Conservation (phyloP, 2,888 invertebrate species). For the Lasioglossum vierecki region DNA sequence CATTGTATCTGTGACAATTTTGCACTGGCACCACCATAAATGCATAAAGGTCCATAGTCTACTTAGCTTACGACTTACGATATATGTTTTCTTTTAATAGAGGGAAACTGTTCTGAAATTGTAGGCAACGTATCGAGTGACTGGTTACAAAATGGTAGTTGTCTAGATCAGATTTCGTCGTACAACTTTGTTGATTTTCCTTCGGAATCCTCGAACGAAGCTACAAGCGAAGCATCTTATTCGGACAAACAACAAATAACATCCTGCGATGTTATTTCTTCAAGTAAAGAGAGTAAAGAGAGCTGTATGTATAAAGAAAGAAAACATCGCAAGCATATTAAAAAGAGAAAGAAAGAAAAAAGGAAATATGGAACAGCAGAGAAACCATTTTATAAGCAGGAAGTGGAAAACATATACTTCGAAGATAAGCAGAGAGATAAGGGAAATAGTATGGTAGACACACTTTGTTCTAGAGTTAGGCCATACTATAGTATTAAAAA, state of each 20-base stretch:
- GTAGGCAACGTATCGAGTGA: conserved; percentile 50
- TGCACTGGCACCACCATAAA: not conserved
- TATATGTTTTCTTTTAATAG: not conserved
- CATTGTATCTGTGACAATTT: not conserved
- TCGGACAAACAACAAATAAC: conserved; percentile 28
- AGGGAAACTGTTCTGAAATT: conserved; percentile 41
- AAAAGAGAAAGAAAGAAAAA: conserved; percentile 74
- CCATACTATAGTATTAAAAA: conserved; percentile 85
- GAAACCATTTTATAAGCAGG: conserved; percentile 65
- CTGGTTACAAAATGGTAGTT: conserved; percentile 84
- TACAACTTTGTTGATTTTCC: conserved; percentile 58
- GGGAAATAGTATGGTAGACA: conserved; percentile 86
- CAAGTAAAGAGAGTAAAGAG: conserved; percentile 42
- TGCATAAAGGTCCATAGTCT: not conserved
- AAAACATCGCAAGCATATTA: conserved; percentile 61
- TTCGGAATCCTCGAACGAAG: conserved; percentile 73
- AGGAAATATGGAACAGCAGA: conserved; percentile 65
- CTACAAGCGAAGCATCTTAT: conserved; percentile 19
- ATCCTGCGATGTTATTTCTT: conserved; percentile 29
- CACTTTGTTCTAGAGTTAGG: conserved; percentile 87
- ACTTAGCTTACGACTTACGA: not conserved
- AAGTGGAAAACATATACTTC: conserved; percentile 84
- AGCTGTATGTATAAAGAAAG: conserved; percentile 23
- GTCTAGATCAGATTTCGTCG: conserved; percentile 74
- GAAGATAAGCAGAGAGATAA: conserved; percentile 87